These are phyloP conservation scores for Phanerotoma sp. DNA, from an alignment of 2,888 invertebrate genomes.

Conservation along the genomic window DNA sequence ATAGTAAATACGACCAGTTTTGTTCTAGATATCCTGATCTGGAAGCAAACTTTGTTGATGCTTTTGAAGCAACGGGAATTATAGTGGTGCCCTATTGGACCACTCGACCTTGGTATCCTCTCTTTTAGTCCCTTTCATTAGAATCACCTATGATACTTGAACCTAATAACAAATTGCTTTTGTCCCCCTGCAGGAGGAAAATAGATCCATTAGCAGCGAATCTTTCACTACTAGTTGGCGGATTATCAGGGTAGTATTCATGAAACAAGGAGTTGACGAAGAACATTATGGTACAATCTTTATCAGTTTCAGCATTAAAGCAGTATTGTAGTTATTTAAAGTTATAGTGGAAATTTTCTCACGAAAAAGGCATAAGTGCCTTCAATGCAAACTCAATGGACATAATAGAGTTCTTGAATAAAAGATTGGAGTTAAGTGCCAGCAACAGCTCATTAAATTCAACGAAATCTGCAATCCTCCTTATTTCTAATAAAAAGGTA, in stretches of 20 bases:
- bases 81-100: constrained; percentile 22
- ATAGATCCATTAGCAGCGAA: constrained; percentile 29
- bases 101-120: constrained; percentile 15
- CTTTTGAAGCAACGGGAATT: constrained; percentile 16
- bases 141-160: not conserved
- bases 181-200: constrained; percentile 25
- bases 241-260: constrained; percentile 35
- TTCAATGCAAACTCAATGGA: not conserved
- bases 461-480: not conserved
- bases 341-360: not conserved
- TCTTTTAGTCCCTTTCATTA: not conserved
- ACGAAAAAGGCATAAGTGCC: not conserved
- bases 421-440: not conserved
- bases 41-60: constrained; percentile 17
- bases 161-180: not conserved
- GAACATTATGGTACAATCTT: constrained; percentile 30
- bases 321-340: constrained; percentile 30
- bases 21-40: constrained; percentile 22
- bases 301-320: constrained; percentile 32
- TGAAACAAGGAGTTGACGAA: constrained; percentile 28
- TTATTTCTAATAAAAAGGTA: not conserved
- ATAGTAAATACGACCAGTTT: constrained; percentile 29
- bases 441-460: not conserved
- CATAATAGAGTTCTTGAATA: not conserved
- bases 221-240: constrained; percentile 38